These are phyloP conservation scores for Caenorhabditis remanei DNA, from an alignment of 1,140 invertebrate species.

Conservation along the genomic window DNA sequence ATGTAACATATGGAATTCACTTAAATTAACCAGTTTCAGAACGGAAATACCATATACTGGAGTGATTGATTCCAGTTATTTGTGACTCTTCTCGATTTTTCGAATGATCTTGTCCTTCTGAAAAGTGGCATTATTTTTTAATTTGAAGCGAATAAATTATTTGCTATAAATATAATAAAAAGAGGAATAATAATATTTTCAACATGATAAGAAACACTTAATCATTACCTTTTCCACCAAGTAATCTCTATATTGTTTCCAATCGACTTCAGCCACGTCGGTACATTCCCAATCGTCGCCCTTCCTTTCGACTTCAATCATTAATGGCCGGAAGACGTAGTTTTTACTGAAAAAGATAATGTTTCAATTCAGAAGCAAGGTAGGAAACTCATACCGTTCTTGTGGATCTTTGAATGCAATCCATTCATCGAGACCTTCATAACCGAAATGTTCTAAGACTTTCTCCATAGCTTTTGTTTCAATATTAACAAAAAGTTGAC, in stretches of 20 bases:
- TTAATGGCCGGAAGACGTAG: constrained; percentile 6
- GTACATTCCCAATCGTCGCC: constrained; percentile 17
- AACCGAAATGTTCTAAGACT: not conserved
- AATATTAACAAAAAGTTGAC: not conserved
- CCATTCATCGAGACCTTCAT: constrained; percentile 22
- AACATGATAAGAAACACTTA: no score
- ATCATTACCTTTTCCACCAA: not conserved
- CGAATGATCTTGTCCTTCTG: no score
- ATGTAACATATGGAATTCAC: no score
- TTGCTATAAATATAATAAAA: no score
- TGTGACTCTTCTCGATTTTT: no score
- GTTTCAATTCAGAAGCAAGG: not conserved
- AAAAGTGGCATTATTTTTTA: no score
- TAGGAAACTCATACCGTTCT: not conserved
- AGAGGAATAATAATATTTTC: no score
- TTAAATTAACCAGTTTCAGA: no score
- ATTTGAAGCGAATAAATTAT: no score
- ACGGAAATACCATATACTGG: no score
- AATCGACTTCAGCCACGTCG: constrained; percentile 8
- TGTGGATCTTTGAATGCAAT: constrained; percentile 4
- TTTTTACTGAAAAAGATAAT: not conserved
- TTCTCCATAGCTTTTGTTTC: constrained; percentile 3
- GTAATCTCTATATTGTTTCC: not conserved
- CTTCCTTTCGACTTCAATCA: constrained; percentile 18
- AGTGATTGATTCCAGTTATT: no score